Base-by-base conservation (phyloP, 2,113 vertebrate genomes). In the Poecile atricapillus region DNA sequence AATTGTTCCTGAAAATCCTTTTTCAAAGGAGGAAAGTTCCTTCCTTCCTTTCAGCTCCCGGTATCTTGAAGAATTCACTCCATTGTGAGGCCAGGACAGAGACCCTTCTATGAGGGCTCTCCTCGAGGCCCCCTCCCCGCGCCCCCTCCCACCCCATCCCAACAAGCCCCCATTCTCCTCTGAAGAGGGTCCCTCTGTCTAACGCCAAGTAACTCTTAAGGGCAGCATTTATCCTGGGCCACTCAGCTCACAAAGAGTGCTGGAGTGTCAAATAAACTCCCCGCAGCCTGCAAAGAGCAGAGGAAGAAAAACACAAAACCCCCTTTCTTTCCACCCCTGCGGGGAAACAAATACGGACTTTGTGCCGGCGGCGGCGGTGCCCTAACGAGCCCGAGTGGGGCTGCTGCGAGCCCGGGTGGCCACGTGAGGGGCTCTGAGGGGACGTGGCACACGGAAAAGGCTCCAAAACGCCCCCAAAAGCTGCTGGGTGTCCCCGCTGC, bases 121-220 rank as follows among this genome's bases (percentile, higher is more conserved):
- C 97, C 97, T 94, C 25, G 15, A 17, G 95, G 86, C 97, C 96
- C 96, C 95, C 97, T 69, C 27, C 83, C 95, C 35, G 4, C 0
- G 93, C 97, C 96, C 97, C 97, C 90, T 97, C 98, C 96, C 97
- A 85, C 98, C 98, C 93, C 97, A 98, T 98, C 97, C 95, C 98
- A 98, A 99, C 99, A 99, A 99, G 98, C 98, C 98, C 98, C 98
- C 98, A 98, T 99, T 99, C 98, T 99, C 98, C 98, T 96, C 98
- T 99, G 98, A 98, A 99, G 99, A 99, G 99, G 98, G 98, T 98
- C 98, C 98, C 98, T 99, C 98, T 99, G 99, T 99, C 99, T 98
- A 97, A 97, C 97, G 98, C 98, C 98, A 98, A 99, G 98, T 98
- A 98, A 98, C 99, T 99, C 99, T 99, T 98, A 98, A 95, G 98